Percentiles rank a stretch among this genome's conserved stretches.
These are phyloP conservation scores for Cerastis leucographa DNA, from an alignment of 2,888 invertebrate genomes.

Conservation along the genomic window DNA sequence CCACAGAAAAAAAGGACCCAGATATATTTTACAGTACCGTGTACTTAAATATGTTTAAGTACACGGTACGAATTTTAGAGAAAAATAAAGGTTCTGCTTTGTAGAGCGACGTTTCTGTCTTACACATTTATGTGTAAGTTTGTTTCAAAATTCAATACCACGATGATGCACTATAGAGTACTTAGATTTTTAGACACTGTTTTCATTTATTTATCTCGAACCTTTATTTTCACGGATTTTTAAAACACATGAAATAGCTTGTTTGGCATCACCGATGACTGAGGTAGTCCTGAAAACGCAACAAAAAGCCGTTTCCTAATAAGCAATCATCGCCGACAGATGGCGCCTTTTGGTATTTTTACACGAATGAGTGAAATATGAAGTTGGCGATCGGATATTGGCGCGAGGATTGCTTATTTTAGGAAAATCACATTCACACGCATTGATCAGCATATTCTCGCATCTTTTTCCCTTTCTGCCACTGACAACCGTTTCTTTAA, in stretches of 20 bases:
- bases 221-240: not conserved
- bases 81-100: not conserved
- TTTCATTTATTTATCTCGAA: not conserved
- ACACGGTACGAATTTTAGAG: not conserved
- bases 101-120: too few species aligned
- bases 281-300: constrained; percentile 1
- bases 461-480: not conserved
- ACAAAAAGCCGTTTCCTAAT: not conserved
- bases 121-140: not conserved
- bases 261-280: not conserved
- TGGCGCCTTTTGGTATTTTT: not conserved
- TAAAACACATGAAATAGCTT: not conserved
- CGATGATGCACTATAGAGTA: not conserved
- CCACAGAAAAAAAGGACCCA: not conserved
- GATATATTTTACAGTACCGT: not conserved
- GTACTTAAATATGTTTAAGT: not conserved
- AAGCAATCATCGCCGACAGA: not conserved
- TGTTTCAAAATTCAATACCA: not conserved
- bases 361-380: not conserved
- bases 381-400: not conserved
- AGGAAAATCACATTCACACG: not conserved
- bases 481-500: too few species aligned
- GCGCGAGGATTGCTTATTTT: not conserved
- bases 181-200: not conserved
- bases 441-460: not conserved